Evolutionary conservation across 2,113 vertebrate genomes (phyloP).

Genomic region (Onychostruthus taczanowskii): DNA sequence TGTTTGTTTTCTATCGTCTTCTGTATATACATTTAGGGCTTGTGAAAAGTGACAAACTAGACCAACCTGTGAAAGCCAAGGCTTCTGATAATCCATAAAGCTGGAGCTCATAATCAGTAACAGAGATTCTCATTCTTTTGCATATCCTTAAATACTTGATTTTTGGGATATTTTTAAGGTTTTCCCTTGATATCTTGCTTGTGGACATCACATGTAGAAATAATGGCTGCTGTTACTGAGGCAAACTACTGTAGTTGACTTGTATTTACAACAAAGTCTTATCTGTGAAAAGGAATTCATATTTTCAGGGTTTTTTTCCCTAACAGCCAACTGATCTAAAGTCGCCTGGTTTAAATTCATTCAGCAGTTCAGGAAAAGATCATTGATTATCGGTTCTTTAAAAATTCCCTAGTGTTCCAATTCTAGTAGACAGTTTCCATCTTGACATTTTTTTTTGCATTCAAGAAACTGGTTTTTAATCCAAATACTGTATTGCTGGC

Average conservation of each 20-base stretch:
- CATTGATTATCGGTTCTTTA: constrained; percentile 29
- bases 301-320: neutral
- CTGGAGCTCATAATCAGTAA: neutral
- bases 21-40: neutral
- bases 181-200: neutral
- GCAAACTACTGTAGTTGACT: neutral
- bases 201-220: neutral
- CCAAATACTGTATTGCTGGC: neutral
- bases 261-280: neutral
- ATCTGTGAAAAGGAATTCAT: neutral
- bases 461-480: neutral
- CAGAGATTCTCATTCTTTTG: neutral
- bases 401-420: neutral
- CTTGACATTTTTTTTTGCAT: neutral
- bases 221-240: neutral
- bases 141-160: neutral
- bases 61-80: neutral
- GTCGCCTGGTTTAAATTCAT: neutral
- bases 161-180: neutral
- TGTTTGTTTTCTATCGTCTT: neutral
- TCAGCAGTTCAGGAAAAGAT: neutral
- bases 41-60: neutral
- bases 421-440: neutral
- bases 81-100: neutral
- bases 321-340: neutral